Percentiles rank a stretch among this genome's conserved stretches.
Evolutionary conservation across 2,797 vertebrate genomes (phyloP).

Genomic region (Rhinichthys osculus): DNA sequence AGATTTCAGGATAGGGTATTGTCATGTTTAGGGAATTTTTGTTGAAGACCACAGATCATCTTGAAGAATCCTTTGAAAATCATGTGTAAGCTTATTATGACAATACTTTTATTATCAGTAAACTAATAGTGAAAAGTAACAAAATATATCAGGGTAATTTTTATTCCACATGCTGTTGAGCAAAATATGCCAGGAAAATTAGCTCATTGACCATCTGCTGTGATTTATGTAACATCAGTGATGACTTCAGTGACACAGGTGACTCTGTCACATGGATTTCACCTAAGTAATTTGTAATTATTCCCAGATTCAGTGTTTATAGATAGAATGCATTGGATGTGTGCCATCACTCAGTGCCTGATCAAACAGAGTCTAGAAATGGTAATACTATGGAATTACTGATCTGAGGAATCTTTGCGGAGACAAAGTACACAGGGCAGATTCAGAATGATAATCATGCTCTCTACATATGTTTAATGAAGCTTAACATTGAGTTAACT

Average conservation of each 20-base stretch:
- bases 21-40: neutral
- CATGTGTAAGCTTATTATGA: neutral
- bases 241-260: conserved; percentile 21
- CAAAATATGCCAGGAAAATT: conserved; percentile 19
- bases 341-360: neutral
- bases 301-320: neutral
- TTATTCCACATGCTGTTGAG: conserved; percentile 7
- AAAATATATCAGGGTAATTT: neutral
- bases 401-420: conserved; percentile 4
- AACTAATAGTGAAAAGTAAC: neutral
- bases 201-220: conserved; percentile 45
- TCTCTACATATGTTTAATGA: neutral
- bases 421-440: neutral
- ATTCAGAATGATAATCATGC: neutral
- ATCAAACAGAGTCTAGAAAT: neutral
- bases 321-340: neutral
- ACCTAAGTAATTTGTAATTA: conserved; percentile 9
- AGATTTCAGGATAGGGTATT: neutral
- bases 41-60: neutral
- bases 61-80: neutral
- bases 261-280: neutral
- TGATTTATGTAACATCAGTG: conserved; percentile 29
- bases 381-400: neutral
- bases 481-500: neutral
- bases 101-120: neutral